phyloP scores from a whole-genome alignment of 2,888 invertebrate genomes.

The Trilocha varians region DNA sequence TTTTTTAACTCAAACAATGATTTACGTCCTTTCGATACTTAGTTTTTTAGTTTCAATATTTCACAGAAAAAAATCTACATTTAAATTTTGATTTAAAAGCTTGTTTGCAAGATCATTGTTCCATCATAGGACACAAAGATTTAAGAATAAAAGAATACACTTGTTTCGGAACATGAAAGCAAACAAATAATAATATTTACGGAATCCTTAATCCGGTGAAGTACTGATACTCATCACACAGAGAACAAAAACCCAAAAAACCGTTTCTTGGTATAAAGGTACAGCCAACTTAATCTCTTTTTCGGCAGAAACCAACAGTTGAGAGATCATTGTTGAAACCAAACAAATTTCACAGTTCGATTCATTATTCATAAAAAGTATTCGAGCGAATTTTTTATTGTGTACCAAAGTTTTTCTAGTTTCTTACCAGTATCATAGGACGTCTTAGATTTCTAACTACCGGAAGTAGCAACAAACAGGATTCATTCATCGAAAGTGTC shows the following conservation, averaged over 20 bases:
- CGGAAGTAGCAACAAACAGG: slow-evolving; percentile 20
- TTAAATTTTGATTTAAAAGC: background rate
- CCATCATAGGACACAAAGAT: too few species aligned
- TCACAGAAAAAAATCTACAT: background rate
- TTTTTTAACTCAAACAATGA: slow-evolving; percentile 36
- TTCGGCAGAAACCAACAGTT: slow-evolving; percentile 24
- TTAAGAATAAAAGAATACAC: slow-evolving; percentile 7
- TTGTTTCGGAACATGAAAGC: slow-evolving; percentile 8
- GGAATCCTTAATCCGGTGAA: slow-evolving; percentile 6
- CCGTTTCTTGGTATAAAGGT: background rate
- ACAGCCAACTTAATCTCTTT: slow-evolving; percentile 29
- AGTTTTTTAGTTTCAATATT: slow-evolving; percentile 4
- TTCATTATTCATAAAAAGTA: slow-evolving; percentile 16
- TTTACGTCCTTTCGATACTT: slow-evolving; percentile 35
- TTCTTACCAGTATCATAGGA: background rate
- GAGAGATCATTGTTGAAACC: slow-evolving; percentile 19
- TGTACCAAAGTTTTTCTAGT: background rate
- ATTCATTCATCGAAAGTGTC: slow-evolving; percentile 16
- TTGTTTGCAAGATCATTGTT: too few species aligned
- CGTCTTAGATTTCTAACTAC: slow-evolving; percentile 7
- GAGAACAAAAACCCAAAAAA: slow-evolving; percentile 3
- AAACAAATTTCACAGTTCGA: slow-evolving; percentile 29
- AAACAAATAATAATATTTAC: slow-evolving; percentile 31
- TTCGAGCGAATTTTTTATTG: background rate
- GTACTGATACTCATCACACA: background rate